Percentiles rank a stretch among this genome's conserved stretches.
These are phyloP conservation scores for Pseudopodoces humilis DNA, from an alignment of 2,113 vertebrate species.

Conservation along the genomic window DNA sequence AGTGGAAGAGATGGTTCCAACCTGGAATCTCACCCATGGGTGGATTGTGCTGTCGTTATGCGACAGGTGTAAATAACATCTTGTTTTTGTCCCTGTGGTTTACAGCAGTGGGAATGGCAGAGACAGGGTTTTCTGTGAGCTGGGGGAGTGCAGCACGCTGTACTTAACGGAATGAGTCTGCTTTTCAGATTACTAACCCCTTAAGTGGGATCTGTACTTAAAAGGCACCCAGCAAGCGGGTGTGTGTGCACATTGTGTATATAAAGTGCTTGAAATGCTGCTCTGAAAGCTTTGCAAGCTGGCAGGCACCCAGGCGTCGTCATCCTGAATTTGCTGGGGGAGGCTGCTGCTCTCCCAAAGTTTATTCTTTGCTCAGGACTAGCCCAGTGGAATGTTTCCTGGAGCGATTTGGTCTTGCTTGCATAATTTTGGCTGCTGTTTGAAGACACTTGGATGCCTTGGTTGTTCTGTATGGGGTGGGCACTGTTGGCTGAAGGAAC, in stretches of 20 bases:
- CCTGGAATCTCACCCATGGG: not conserved
- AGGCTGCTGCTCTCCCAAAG: conserved; percentile 1
- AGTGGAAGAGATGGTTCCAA: not conserved
- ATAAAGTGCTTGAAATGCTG: conserved; percentile 53
- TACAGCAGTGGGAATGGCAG: not conserved
- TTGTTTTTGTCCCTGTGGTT: not conserved
- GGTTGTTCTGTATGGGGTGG: not conserved
- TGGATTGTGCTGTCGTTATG: not conserved
- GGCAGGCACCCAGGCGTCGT: not conserved
- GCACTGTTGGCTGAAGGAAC: not conserved
- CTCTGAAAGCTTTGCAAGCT: conserved; percentile 53
- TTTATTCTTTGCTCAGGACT: not conserved
- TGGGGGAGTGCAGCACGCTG: not conserved
- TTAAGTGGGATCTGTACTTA: conserved; percentile 60
- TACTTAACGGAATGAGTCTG: conserved; percentile 12
- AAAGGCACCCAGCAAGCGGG: conserved; percentile 54
- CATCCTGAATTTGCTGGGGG: not conserved
- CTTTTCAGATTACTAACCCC: conserved; percentile 34
- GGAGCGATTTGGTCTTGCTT: not conserved
- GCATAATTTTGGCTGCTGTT: not conserved
- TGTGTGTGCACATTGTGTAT: conserved; percentile 28
- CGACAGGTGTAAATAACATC: not conserved
- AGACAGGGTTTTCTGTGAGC: not conserved
- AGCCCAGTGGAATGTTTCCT: not conserved
- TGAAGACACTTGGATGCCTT: not conserved